Conservation (phyloP, 2,888 invertebrate species). For the Sinohyriopsis cumingii region DNA sequence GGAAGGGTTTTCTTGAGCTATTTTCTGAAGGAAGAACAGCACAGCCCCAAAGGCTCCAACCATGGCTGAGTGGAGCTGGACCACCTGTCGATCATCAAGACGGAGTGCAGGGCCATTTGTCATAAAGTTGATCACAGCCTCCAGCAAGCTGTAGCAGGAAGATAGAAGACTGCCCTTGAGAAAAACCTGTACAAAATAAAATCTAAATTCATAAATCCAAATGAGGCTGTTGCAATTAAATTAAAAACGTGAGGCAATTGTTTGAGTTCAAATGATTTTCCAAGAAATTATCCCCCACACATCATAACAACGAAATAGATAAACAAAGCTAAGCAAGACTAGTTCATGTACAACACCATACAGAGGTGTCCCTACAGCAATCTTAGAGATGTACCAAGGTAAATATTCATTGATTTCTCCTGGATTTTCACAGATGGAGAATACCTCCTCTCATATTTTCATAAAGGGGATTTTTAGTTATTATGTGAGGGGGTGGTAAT, state of each 20-base stretch:
- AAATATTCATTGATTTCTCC: too few species aligned
- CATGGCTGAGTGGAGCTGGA: slow-evolving; percentile 89
- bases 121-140: slow-evolving; percentile 66
- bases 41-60: slow-evolving; percentile 62
- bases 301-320: too few species aligned
- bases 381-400: too few species aligned
- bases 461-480: too few species aligned
- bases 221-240: not conserved
- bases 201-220: not conserved
- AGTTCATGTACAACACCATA: too few species aligned
- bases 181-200: slow-evolving; percentile 38
- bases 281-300: too few species aligned
- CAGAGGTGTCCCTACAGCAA: too few species aligned
- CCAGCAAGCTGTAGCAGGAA: slow-evolving; percentile 66
- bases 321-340: too few species aligned
- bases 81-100: slow-evolving; percentile 79
- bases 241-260: not conserved
- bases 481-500: too few species aligned
- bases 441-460: too few species aligned
- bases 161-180: slow-evolving; percentile 57
- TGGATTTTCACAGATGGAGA: too few species aligned
- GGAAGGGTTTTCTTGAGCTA: slow-evolving; percentile 20
- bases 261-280: not conserved
- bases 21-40: slow-evolving; percentile 52
- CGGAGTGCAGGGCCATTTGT: slow-evolving; percentile 52